phyloP scores from a whole-genome alignment of 2,888 invertebrate species.

The Bimastos eiseni region DNA sequence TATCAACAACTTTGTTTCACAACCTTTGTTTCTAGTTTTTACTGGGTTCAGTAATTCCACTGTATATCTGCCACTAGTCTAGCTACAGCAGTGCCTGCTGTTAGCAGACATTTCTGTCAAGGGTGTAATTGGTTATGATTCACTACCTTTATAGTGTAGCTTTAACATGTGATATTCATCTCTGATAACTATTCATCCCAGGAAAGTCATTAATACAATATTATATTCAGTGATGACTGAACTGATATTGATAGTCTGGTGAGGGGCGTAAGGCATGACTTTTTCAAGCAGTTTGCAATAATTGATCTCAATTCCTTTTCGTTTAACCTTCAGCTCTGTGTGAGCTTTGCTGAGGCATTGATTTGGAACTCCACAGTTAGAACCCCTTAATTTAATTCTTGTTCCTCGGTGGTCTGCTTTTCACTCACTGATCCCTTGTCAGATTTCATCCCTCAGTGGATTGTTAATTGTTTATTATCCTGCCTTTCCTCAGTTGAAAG shows the following conservation, averaged over 20 bases:
- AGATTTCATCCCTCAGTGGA: not conserved
- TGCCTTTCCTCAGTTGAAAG: not conserved
- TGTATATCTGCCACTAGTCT: not conserved
- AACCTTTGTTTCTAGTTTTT: not conserved
- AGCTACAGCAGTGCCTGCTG: not conserved
- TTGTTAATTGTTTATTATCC: not conserved
- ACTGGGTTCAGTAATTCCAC: not conserved
- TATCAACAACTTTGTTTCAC: not conserved
- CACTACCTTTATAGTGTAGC: not conserved
- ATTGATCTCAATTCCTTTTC: constrained; percentile 5
- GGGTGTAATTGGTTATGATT: not conserved
- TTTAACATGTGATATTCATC: not conserved
- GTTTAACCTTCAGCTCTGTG: not conserved
- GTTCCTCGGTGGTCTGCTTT: not conserved
- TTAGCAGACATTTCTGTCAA: not conserved
- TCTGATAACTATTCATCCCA: not conserved
- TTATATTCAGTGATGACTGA: not conserved
- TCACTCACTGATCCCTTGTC: not conserved
- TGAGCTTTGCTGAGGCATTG: not conserved
- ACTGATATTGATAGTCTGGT: not conserved
- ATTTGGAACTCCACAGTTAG: not conserved
- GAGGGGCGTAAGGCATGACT: not conserved
- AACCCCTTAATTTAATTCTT: not conserved
- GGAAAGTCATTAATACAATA: not conserved
- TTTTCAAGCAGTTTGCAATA: not conserved